Evolutionary conservation across 64 coral and sea anemone species (phyloP), one percentile per base, ranked within the genome.

Genomic region (Pachyseris speciosa): DNA sequence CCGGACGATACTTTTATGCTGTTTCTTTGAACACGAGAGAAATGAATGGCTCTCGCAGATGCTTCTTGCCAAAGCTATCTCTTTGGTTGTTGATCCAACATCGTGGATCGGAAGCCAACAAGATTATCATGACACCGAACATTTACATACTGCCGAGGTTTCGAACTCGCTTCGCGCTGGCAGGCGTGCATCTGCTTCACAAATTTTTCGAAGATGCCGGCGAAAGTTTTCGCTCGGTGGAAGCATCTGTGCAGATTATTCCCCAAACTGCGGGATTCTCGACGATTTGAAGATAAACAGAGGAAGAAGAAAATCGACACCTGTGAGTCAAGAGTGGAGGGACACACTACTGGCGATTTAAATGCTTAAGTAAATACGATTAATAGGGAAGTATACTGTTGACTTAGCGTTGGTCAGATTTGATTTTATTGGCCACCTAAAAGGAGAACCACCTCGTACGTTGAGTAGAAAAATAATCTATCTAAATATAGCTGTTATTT

Each of bases 21-120:
- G 80, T 37, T 92, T 83, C 4, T 83, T 27, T 20, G 84, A 96
- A 38, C 39, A 88, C 9, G 94, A 96, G 4, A 77, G 94, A 51
- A 96, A 96, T 11, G 75, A 91, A 11, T 96, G 94, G 94, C 52
- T 96, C 9, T 73, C 94, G 12, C 90, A 96, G 30, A 86, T 96
- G 63, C 84, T 96, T 11, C 89, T 85, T 2, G 94, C 94, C 3
- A 96, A 96, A 83, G 89, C 94, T 30, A 74, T 96, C 10, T 67
- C 84, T 1, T 58, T 96, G 28, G 75, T 92, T 15, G 67, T 51
- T 29, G 94, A 96, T 65, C 89, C 63, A 26, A 27, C 70, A 0
- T 71, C 94, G 0, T 96, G 94, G 94, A 61, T 96, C 24, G 89
- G 70, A 28, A 26, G 9, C 4, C 38, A 44, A 7, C 20, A 73